Evolutionary conservation across 2,888 invertebrate species (phyloP).

Genomic region (Calameuta pallipes): DNA sequence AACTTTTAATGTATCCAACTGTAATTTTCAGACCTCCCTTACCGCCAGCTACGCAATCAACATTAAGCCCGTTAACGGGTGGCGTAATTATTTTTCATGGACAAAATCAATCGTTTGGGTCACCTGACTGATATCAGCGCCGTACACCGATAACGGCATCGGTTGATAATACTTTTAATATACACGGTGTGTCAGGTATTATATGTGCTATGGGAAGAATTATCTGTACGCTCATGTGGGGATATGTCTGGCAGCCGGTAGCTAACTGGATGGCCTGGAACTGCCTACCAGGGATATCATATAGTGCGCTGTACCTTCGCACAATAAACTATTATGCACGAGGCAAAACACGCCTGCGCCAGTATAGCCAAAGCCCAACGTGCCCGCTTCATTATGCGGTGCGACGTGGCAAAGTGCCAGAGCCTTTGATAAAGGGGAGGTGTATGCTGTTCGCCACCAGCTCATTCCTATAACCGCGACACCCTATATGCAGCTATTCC

Average conservation of each 20-base stretch:
- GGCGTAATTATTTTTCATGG: too few relatives aligned
- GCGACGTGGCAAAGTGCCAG: conserved; percentile 61
- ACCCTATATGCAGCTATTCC: neutral
- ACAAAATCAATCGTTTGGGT: too few relatives aligned
- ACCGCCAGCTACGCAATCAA: too few relatives aligned
- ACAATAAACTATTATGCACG: conserved; percentile 51
- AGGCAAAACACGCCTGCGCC: conserved; percentile 54
- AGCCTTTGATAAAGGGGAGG: conserved; percentile 52
- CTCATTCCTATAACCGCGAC: neutral
- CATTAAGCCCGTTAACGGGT: too few relatives aligned
- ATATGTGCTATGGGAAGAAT: neutral
- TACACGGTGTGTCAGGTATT: neutral
- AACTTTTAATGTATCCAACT: too few relatives aligned
- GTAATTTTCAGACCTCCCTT: too few relatives aligned
- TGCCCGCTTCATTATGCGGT: conserved; percentile 62
- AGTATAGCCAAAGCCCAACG: conserved; percentile 55
- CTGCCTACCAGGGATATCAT: neutral
- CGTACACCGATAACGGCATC: neutral
- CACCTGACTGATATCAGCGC: neutral
- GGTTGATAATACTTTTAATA: neutral
- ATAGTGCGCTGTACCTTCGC: conserved; percentile 14
- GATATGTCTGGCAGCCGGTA: neutral
- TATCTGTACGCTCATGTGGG: neutral
- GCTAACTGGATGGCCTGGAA: neutral
- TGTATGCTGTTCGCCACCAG: neutral